Conservation (phyloP, 1,140 invertebrate species). For the Aphaenogaster floridana region DNA sequence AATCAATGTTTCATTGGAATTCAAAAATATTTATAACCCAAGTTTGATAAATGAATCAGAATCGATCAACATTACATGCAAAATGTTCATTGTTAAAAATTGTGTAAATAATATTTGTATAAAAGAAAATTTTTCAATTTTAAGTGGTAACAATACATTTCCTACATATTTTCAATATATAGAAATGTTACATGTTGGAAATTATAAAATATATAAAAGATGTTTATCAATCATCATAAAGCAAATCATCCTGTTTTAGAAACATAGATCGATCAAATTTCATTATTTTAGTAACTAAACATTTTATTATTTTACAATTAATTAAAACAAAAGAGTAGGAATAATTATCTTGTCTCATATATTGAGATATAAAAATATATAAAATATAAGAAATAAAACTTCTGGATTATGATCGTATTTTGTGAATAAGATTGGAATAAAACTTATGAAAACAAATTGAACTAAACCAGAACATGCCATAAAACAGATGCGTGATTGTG, state of each 20-base stretch:
- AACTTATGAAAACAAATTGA: not conserved
- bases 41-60: not conserved
- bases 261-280: not conserved
- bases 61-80: slow-evolving; percentile 19
- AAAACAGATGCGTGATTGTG: not conserved
- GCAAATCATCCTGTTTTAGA: not conserved
- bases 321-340: not conserved
- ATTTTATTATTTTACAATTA: not conserved
- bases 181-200: not conserved
- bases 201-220: not conserved
- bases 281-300: not conserved
- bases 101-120: not conserved
- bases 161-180: slow-evolving; percentile 1
- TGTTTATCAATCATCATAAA: not conserved
- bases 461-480: not conserved
- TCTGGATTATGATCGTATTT: not conserved
- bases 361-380: not conserved
- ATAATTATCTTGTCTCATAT: not conserved
- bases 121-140: not conserved
- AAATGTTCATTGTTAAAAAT: slow-evolving; percentile 4
- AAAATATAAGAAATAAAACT: not conserved
- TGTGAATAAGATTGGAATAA: not conserved
- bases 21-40: no score
- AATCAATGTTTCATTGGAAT: no score
- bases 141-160: not conserved